Evolutionary conservation across 1,140 invertebrate genomes (phyloP).

Genomic region (Pseudomyrmex concolor): DNA sequence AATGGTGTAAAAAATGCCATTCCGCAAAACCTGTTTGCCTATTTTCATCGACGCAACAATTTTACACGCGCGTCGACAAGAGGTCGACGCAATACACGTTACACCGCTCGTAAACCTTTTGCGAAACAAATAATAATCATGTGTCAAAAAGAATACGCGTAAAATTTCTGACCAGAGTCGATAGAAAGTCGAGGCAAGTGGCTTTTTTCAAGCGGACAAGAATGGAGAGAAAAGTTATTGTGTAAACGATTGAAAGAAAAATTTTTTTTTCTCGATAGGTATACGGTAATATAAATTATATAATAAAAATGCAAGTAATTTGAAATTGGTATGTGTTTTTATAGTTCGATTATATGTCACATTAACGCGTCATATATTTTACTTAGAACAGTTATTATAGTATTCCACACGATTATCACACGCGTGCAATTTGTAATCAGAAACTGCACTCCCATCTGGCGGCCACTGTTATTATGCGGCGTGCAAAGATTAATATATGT

Average conservation of each 20-base stretch:
- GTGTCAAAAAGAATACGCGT: conserved; percentile 2
- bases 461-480: conserved; percentile 18
- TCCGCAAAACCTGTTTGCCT: conserved; percentile 48
- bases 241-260: neutral
- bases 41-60: conserved; percentile 39
- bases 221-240: neutral
- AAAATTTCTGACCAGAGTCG: conserved; percentile 2
- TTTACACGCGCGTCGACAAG: conserved; percentile 17
- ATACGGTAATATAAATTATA: too few species aligned
- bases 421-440: neutral
- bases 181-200: neutral
- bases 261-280: neutral
- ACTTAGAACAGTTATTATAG: neutral
- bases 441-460: neutral
- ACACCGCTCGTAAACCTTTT: conserved; percentile 38
- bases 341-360: too few species aligned
- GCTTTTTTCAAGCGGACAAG: too few species aligned
- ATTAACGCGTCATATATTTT: neutral
- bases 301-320: too few species aligned
- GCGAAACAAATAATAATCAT: conserved; percentile 11
- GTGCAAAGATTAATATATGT: conserved; percentile 37
- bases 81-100: neutral
- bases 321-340: too few species aligned
- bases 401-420: neutral
- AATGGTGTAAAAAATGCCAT: conserved; percentile 39